Base-by-base conservation (phyloP, 2,113 vertebrate genomes). In the Petromus typicus region DNA sequence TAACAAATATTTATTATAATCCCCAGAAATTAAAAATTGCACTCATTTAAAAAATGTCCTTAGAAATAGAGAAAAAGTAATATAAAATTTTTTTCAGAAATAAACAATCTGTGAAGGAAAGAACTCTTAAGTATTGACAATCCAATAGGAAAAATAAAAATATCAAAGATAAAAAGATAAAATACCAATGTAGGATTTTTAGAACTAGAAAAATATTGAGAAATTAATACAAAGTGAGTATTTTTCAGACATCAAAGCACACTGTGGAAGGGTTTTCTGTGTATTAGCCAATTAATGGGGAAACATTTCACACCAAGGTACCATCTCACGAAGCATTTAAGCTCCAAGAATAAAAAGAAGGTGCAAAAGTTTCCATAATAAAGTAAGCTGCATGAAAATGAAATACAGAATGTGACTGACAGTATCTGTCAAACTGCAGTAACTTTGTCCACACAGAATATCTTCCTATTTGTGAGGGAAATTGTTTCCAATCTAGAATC, bases 111-210 rank as follows among this genome's bases (percentile, higher is more conserved):
- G 17, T 37, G 11, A 43, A 66, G 30, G 45, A 54, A 78, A 56
- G 59, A 91, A 75, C n/a, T 83, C 5, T 64, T 45, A 61, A 93
- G 43, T 56, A 89, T n/a, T 89, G 56, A 93, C 81, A 45, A 59
- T 64, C 37, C 9, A 48, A 27, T 10, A 64, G 66, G 66, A 10
- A 22, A 67, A 69, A 78, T 14, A 48, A 69, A 27, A 40, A 80
- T 12, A 61, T 30, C 51, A 45, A 73, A 34, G 20, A 4, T 1
- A 69, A 54, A 61, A 71, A 12, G 83, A n/a, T 4, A 45, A 37
- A 78, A 66, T 54, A 34, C 48, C 75, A 89, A 48, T 5, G 59
- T 30, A 84, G 1, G 22, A 43, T 69, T 94, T 90, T 11, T 40
- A 94, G 61, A 79, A 48, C 4, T 16, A 78, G 80, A 20, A 83